Conservation (phyloP, 2,113 vertebrate genomes). For the Procavia capensis region DNA sequence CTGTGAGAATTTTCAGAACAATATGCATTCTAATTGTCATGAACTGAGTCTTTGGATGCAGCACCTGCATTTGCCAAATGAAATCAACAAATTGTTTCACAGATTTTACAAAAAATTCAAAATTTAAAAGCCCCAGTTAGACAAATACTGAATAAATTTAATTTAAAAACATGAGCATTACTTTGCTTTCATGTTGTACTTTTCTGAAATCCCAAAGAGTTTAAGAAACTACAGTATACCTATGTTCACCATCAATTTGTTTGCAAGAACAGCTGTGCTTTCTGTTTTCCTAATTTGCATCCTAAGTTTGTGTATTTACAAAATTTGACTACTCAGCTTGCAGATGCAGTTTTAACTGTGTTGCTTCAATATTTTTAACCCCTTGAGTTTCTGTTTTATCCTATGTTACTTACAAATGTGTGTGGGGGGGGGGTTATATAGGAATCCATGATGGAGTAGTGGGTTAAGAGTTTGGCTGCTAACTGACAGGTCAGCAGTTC, state of each 20-base stretch:
- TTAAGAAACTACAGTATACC: constrained; percentile 21
- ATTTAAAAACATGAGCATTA: background rate
- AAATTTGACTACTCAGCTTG: constrained; percentile 57
- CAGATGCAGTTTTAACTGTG: constrained; percentile 35
- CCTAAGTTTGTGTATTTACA: constrained; percentile 52
- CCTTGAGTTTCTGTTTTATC: background rate
- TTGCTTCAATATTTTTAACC: constrained; percentile 52
- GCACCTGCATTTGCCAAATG: constrained; percentile 54
- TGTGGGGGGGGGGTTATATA: too few species aligned
- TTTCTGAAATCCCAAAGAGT: constrained; percentile 50
- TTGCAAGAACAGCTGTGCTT: constrained; percentile 53
- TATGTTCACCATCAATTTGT: constrained; percentile 66
- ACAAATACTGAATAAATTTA: constrained; percentile 16
- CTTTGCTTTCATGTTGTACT: constrained; percentile 29
- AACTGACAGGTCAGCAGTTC: too few species aligned
- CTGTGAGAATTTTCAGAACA: background rate
- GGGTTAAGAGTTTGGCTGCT: too few species aligned
- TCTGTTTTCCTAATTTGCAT: constrained; percentile 64
- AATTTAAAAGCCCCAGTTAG: constrained; percentile 34
- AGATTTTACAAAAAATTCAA: constrained; percentile 37
- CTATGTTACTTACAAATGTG: background rate
- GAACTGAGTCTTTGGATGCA: background rate
- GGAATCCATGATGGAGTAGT: too few species aligned
- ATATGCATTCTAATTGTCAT: constrained; percentile 20
- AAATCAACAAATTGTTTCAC: constrained; percentile 63